Base-by-base conservation (phyloP, 2,888 invertebrate species). In the Eupithecia insigniata region DNA sequence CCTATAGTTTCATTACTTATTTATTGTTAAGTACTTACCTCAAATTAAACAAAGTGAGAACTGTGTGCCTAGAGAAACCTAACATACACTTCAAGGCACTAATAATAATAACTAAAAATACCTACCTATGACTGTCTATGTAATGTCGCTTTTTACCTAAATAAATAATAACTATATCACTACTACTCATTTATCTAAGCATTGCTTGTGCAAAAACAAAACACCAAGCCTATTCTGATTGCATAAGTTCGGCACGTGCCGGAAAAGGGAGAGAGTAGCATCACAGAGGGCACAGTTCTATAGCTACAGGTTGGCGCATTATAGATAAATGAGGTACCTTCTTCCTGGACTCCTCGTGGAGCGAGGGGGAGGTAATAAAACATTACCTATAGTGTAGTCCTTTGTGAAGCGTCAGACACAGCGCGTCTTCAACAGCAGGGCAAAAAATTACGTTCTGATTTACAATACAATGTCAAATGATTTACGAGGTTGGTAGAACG, bases 321-420 rank as follows among this genome's bases (percentile, higher is more conserved):
- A 68, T 70, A 68, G 55, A 32, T 65, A 68, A 61, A 58, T 61
- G 65, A 36, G 65, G 43, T 69, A 64, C 65, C 67, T 55, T 64
- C 65, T 67, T 73, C 70, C 70, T 66, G 65, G 72, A 22, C 71
- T 73, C 66, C 66, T 70, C 66, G 71, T 73, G 72, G 46, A 76
- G 68, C 46, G 74, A 73, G 74, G 72, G 75, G 73, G 72, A 70
- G 36, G 32, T 22, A 62, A 32, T 61, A 36, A 36, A 36, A 32
- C n/a, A 66, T 55, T 55, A 61, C 66, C 60, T 58, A 26, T 68
- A 69, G 69, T 70, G 39, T 46, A 61, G n/a, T n/a, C n/a, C n/a
- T 6, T 12, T 66, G 16, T 60, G 34, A n/a, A 14, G 36, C 36
- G 39, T 30, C 55, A n/a, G n/a, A n/a, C n/a, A 69, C 66, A 74